Evolutionary conservation across 2,888 invertebrate species (phyloP), one percentile per base, ranked within the genome.

Genomic region (Parascotia fuliginaria): DNA sequence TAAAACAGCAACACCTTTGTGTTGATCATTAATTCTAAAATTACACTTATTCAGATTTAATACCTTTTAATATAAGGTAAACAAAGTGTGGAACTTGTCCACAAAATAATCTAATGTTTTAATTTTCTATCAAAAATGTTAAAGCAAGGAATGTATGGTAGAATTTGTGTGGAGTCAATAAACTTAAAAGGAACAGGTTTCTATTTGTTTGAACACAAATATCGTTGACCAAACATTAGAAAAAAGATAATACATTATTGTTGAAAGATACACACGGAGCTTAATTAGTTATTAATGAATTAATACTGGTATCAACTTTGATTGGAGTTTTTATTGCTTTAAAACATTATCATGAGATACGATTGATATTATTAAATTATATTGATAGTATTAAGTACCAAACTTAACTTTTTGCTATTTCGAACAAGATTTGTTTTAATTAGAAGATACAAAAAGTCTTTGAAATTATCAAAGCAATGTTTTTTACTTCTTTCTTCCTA

Each of bases 151-250:
- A 78, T 77, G 80, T 75, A 70, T 77, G 65, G 72, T 79, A 84
- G 84, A 83, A 83, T 82, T 86, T 82, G 77, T 60, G 79, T 84
- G 84, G 81, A 87, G 91, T 90, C 91, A 91, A 89, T 81, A 89
- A 91, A 90, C 91, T 81, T 76, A 52, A 54, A 72, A 73, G 67
- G 70, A 89, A 89, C 89, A 65, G 86, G 89, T 91, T 89, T 80
- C 77, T 81, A 77, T 83, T 84, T 85, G 86, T 87, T 87, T 87
- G 83, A 80, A 79, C 81, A 83, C 83, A 89, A 87, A 86, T 82
- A 86, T 85, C 81, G 83, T 79, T 79, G 79, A 79, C 75, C 71
- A 79, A 77, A 78, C 75, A 75, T 73, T 64, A 59, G 56, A 66
- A 66, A 61, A 66, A 60, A 57, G 40, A 54, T 63, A 65, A 65